Base-by-base conservation (phyloP, 2,888 invertebrate genomes). In the Ferrisia virgata region DNA sequence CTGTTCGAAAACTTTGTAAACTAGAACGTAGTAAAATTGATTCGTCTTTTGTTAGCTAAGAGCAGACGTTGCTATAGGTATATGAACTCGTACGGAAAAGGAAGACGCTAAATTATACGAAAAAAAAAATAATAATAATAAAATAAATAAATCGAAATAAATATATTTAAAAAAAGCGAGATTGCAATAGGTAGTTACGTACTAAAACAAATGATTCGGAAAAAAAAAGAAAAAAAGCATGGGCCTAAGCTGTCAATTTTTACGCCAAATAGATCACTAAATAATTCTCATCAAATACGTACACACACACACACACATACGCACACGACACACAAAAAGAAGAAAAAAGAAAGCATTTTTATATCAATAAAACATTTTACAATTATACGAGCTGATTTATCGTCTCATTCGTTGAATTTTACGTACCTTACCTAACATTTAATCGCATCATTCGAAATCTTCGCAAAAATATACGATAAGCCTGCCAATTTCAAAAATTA, bases 1-100 rank as follows among this genome's bases (percentile, higher is more conserved):
- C 81, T 53, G 81, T 81, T 81, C 81, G 81, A 81, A 81, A 81
- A 81, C 81, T 81, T 81, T 81, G 81, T 53, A 72, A 72, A 72
- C 5, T 72, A 72, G 72, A 72, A 33, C 72, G 33, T 25, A 13
- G 58, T 25, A 72, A 64, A 64, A 72, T 25, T 43, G 22, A 79
- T 79, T 79, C 43, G 79, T 39, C 79, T 5, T 39, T 79, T n/a
- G n/a, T n/a, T 43, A 40, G 79, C 33, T 11, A 72, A 72, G 8
- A 36, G 18, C n/a, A n/a, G 11, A 8, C 58, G n/a, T n/a, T n/a
- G n/a, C n/a, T n/a, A n/a, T 8, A 64, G 22, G 28, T 64, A 2
- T 28, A 64, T 11, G 1, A 64, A 47, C 47, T 47, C 18, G 4
- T 4, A 47, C 31, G 28, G 25, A 64, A 64, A 64, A 64, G 28